Evolutionary conservation across 2,113 vertebrate genomes (phyloP).

Genomic region (Callopanchax toddi): DNA sequence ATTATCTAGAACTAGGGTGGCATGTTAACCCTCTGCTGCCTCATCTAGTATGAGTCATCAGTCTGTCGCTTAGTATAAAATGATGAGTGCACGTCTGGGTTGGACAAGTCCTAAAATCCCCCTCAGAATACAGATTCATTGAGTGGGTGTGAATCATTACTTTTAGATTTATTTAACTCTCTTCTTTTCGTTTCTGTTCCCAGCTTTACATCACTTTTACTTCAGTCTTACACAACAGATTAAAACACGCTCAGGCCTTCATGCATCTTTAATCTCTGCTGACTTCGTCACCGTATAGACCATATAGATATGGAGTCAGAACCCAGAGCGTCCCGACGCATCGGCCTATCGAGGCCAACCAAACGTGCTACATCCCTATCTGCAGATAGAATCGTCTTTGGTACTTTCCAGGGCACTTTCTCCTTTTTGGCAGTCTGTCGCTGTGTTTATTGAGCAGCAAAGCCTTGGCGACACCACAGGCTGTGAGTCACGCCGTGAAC

Average conservation of each 20-base stretch:
- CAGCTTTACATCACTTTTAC: background rate
- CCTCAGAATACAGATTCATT: constrained; percentile 21
- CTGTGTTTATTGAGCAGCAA: constrained; percentile 57
- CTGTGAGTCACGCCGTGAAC: constrained; percentile 60
- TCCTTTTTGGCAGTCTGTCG: constrained; percentile 38
- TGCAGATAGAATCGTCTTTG: constrained; percentile 41
- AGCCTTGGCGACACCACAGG: constrained; percentile 48
- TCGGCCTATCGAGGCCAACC: constrained; percentile 24
- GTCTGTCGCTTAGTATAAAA: constrained; percentile 24
- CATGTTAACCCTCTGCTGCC: constrained; percentile 38
- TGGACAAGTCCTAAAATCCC: constrained; percentile 7
- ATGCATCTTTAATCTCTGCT: constrained; percentile 19
- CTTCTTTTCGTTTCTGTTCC: constrained; percentile 19
- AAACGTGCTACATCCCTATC: constrained; percentile 24
- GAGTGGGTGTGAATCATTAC: background rate
- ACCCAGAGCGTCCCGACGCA: constrained; percentile 19
- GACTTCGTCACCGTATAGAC: background rate
- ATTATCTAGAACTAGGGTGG: constrained; percentile 46
- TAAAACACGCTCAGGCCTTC: constrained; percentile 4
- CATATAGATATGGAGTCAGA: background rate
- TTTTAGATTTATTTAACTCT: background rate
- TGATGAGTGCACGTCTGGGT: constrained; percentile 47
- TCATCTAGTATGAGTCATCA: constrained; percentile 36
- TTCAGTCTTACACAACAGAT: background rate
- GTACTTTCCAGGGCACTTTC: constrained; percentile 77